Evolutionary conservation across 2,797 vertebrate species (phyloP).

Genomic region (Melanotaenia trifasciata): DNA sequence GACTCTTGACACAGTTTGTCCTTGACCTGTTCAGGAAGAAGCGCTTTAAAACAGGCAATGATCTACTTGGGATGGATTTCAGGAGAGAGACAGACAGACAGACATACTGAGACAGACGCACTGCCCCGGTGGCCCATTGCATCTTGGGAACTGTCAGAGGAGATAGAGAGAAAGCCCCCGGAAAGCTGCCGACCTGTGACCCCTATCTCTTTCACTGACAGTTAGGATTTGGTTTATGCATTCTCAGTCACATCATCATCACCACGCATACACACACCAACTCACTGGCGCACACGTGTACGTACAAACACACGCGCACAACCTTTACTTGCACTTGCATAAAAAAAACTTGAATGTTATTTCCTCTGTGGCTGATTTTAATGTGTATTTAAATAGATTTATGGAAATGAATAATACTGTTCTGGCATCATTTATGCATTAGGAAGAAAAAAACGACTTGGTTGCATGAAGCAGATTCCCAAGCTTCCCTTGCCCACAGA

Average conservation of each 20-base stretch:
- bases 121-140: conserved; percentile 63
- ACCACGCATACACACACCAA: conserved; percentile 24
- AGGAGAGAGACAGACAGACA: conserved; percentile 50
- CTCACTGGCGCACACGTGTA: conserved; percentile 18
- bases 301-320: conserved; percentile 8
- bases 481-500: conserved; percentile 38
- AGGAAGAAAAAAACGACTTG: background rate
- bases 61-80: conserved; percentile 67
- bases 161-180: conserved; percentile 67
- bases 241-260: conserved; percentile 52
- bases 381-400: conserved; percentile 64
- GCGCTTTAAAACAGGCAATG: conserved; percentile 36
- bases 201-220: conserved; percentile 71
- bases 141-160: conserved; percentile 76
- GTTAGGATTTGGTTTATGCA: conserved; percentile 72
- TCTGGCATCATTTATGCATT: conserved; percentile 48
- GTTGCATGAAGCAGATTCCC: conserved; percentile 43
- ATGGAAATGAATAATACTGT: conserved; percentile 63
- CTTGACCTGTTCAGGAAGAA: conserved; percentile 70
- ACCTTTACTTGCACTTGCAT: conserved; percentile 43
- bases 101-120: conserved; percentile 54
- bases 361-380: conserved; percentile 44
- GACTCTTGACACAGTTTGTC: conserved; percentile 48
- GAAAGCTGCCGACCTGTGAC: conserved; percentile 69
- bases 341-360: conserved; percentile 58